A percentile compares a stretch with the other conserved stretches of the same genome.
These are phyloP conservation scores for Drosophila suboccidentalis DNA, from an alignment of 2,888 invertebrate genomes.

Conservation along the genomic window DNA sequence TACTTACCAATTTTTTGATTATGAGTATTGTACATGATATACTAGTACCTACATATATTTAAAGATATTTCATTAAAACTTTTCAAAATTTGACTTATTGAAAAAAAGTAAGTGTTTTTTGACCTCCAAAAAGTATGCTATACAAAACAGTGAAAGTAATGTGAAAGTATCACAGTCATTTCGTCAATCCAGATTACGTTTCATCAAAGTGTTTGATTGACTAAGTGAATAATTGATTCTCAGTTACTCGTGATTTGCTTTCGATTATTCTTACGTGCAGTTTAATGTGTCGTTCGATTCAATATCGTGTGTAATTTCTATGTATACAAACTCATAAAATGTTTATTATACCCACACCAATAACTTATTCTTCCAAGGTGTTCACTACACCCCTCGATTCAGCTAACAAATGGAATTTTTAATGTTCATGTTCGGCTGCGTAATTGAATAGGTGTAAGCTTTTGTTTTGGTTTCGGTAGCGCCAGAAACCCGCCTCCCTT, in stretches of 20 bases:
- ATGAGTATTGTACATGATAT: too few species aligned
- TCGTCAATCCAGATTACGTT: neutral
- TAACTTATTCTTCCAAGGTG: neutral
- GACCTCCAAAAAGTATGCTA: constrained; percentile 9
- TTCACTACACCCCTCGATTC: neutral
- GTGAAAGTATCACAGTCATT: neutral
- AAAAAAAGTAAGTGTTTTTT: neutral
- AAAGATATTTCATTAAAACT: too few species aligned
- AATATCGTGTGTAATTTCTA: constrained; percentile 23
- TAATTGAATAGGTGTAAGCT: constrained; percentile 59
- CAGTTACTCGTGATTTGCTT: constrained; percentile 38
- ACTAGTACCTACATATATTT: too few species aligned
- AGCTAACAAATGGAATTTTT: constrained; percentile 59
- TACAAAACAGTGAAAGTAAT: neutral
- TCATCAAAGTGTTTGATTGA: constrained; percentile 28
- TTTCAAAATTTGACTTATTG: too few species aligned
- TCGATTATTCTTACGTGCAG: constrained; percentile 22
- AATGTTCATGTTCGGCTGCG: constrained; percentile 37
- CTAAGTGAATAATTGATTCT: constrained; percentile 41
- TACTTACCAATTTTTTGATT: too few species aligned
- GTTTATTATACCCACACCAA: constrained; percentile 33
- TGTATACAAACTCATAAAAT: constrained; percentile 15
- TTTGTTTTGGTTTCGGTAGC: constrained; percentile 32
- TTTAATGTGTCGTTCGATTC: constrained; percentile 42
- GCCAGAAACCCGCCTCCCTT: neutral